A percentile compares a stretch with the other conserved stretches of the same genome.
phyloP scores from a whole-genome alignment of 2,797 vertebrate genomes.

The Rhabdophis nuchalis region DNA sequence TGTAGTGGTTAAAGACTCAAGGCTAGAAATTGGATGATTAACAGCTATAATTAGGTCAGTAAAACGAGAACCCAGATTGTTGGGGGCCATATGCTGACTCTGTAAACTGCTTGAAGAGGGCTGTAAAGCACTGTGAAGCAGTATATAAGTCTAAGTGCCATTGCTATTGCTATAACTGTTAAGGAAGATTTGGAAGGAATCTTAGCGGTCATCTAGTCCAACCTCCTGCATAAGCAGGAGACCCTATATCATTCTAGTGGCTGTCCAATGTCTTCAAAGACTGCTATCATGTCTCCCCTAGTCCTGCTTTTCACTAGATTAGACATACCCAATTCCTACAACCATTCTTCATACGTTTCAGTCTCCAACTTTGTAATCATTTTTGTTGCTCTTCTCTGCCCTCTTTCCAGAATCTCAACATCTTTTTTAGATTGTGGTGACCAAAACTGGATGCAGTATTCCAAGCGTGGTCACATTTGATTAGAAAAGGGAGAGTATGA shows the following conservation, averaged over 20 bases:
- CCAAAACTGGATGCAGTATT: not conserved
- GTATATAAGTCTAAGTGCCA: not conserved
- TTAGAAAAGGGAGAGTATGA: not conserved
- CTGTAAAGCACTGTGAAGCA: not conserved
- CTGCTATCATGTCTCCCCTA: too few relatives aligned
- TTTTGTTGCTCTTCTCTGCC: not conserved
- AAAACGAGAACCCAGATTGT: too few relatives aligned
- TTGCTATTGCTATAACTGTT: not conserved
- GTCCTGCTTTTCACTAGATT: too few relatives aligned
- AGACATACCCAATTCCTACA: not conserved
- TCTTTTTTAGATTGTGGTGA: not conserved
- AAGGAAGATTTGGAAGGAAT: not conserved
- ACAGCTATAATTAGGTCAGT: not conserved
- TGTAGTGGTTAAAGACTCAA: not conserved
- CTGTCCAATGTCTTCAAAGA: not conserved
- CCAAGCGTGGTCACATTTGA: not conserved
- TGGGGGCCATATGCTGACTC: too few relatives aligned
- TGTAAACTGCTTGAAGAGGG: too few relatives aligned
- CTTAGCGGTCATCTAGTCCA: not conserved
- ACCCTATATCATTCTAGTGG: not conserved
- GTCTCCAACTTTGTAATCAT: not conserved
- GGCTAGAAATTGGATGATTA: not conserved
- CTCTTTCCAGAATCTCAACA: not conserved
- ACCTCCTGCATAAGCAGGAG: not conserved
- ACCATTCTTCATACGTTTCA: not conserved